Percentiles rank a stretch among this genome's conserved stretches.
Conservation (phyloP, 2,113 vertebrate genomes). For the Clarias gariepinus region DNA sequence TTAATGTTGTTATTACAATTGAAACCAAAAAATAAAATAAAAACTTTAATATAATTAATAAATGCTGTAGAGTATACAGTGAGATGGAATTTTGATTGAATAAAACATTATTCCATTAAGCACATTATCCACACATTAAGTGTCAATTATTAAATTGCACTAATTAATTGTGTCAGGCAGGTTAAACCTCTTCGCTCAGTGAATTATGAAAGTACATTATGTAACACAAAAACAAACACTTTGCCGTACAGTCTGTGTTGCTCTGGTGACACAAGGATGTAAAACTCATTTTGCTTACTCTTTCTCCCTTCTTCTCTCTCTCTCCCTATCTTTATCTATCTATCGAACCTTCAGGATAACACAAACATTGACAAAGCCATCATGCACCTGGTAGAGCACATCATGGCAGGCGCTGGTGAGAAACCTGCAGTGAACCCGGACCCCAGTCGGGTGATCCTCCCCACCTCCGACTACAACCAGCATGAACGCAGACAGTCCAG, state of each 20-base stretch:
- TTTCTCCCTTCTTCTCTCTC: conserved; percentile 5
- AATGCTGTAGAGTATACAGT: neutral
- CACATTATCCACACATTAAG: neutral
- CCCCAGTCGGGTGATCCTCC: conserved; percentile 64
- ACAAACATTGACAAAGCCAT: conserved; percentile 77
- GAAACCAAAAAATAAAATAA: neutral
- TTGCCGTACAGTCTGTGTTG: neutral
- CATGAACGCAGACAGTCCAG: conserved; percentile 52
- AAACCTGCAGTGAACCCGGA: conserved; percentile 40
- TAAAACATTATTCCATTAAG: neutral
- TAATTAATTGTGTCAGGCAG: neutral
- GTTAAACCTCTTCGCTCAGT: neutral
- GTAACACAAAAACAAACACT: neutral
- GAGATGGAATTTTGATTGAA: neutral
- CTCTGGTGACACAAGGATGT: neutral
- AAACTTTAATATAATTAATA: neutral
- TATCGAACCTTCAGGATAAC: conserved; percentile 67
- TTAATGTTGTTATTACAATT: too few relatives aligned
- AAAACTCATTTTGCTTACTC: neutral
- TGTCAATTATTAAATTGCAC: neutral
- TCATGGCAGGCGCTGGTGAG: conserved; percentile 67
- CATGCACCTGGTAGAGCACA: conserved; percentile 70
- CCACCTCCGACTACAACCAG: conserved; percentile 60
- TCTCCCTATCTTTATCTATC: neutral
- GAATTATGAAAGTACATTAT: neutral